Evolutionary conservation across 2,113 vertebrate species (phyloP).

Genomic region (Isichthys henryi): DNA sequence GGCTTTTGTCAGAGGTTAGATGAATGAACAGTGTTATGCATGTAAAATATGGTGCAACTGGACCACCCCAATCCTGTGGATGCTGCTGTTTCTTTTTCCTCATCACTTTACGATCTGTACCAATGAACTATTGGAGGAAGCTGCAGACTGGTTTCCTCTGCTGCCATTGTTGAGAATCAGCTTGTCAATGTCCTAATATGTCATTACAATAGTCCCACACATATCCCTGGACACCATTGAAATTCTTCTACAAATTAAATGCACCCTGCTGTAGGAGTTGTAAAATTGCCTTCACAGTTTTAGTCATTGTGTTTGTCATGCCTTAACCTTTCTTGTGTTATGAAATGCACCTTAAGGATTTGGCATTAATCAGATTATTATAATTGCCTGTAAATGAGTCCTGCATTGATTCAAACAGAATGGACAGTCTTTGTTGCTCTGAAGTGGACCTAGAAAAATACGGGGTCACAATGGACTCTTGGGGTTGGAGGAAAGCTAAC

Average conservation of each 20-base stretch:
- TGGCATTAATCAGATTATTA: background rate
- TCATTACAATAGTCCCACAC: background rate
- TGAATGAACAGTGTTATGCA: background rate
- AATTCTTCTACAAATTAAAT: background rate
- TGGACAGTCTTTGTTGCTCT: background rate
- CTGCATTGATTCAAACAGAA: constrained; percentile 26
- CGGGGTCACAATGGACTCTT: background rate
- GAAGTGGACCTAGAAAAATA: background rate
- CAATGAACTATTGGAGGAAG: background rate
- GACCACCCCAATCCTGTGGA: background rate
- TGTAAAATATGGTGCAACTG: background rate
- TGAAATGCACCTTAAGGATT: background rate
- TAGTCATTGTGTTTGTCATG: background rate
- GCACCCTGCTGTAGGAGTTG: background rate
- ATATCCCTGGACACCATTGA: background rate
- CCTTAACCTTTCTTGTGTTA: background rate
- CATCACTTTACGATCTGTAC: background rate
- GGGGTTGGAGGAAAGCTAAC: background rate
- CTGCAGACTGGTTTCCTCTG: background rate
- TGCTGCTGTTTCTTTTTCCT: background rate
- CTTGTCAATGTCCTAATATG: background rate
- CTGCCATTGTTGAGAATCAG: background rate
- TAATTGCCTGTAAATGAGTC: background rate
- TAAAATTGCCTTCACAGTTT: background rate
- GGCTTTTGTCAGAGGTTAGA: background rate